phyloP scores from a whole-genome alignment of 2,888 invertebrate species.

The Camptogramma bilineatum region DNA sequence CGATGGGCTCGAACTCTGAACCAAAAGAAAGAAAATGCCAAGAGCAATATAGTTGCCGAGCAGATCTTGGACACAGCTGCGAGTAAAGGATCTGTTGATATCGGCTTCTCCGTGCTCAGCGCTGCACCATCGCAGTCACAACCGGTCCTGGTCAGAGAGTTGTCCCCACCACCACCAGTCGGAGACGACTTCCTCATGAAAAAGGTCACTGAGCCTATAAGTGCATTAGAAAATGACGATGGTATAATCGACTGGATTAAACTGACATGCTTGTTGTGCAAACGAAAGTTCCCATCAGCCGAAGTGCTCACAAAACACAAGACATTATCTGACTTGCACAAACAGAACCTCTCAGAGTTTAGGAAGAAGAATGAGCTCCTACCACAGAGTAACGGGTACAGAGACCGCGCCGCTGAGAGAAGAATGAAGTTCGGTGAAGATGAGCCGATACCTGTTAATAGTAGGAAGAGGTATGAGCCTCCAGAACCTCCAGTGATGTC shows the following conservation, averaged over 20 bases:
- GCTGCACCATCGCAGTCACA: conserved; percentile 81
- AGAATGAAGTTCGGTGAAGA: conserved; percentile 96
- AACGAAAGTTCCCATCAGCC: conserved; percentile 95
- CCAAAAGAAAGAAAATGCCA: conserved; percentile 94
- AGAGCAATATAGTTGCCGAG: conserved; percentile 76
- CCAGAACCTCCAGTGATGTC: conserved; percentile 83
- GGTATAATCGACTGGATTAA: conserved; percentile 95
- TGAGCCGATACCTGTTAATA: conserved; percentile 82
- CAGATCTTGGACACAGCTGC: conserved; percentile 76
- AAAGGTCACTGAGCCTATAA: conserved; percentile 71
- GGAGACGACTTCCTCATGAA: conserved; percentile 75
- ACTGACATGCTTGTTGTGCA: conserved; percentile 97
- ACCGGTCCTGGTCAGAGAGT: conserved; percentile 59
- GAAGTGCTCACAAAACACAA: conserved; percentile 96
- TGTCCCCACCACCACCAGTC: conserved; percentile 64
- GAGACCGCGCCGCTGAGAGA: conserved; percentile 98
- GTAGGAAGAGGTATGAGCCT: conserved; percentile 74
- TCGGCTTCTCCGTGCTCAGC: conserved; percentile 96
- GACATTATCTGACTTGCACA: conserved; percentile 97
- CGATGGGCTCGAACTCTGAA: conserved; percentile 98
- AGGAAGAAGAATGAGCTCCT: conserved; percentile 72
- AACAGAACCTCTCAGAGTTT: conserved; percentile 90
- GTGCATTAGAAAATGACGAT: conserved; percentile 88
- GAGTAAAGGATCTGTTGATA: conserved; percentile 93
- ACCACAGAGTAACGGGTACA: conserved; percentile 86